These are phyloP conservation scores for Crotophaga sulcirostris DNA, from an alignment of 2,113 vertebrate species.

Conservation along the genomic window DNA sequence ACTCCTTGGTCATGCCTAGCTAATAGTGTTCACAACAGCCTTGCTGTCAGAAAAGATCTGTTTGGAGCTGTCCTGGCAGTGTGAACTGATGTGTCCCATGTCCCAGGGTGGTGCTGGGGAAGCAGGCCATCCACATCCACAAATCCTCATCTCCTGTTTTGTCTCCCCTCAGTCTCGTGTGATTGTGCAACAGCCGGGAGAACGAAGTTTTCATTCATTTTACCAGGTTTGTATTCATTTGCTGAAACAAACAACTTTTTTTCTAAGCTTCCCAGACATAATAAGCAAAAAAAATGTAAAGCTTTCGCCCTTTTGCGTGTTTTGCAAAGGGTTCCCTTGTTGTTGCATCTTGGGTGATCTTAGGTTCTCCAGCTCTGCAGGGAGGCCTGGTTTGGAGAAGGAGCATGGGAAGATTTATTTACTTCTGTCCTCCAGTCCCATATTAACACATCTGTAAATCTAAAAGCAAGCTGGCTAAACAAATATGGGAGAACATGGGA, in stretches of 20 bases:
- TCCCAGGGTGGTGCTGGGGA: not conserved
- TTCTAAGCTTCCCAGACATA: not conserved
- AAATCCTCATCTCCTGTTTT: not conserved
- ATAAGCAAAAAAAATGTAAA: not conserved
- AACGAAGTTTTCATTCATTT: slow-evolving; percentile 95
- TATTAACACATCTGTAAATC: slow-evolving; percentile 18
- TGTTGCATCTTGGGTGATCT: not conserved
- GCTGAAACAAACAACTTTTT: not conserved
- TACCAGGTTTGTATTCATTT: slow-evolving; percentile 85
- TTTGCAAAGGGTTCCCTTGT: not conserved
- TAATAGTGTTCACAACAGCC: too few species aligned
- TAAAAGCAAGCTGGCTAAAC: not conserved
- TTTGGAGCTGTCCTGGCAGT: not conserved
- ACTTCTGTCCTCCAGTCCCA: not conserved
- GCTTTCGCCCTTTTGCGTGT: not conserved
- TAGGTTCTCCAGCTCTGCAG: not conserved
- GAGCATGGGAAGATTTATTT: not conserved
- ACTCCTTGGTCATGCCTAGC: accelerated
- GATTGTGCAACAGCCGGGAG: slow-evolving; percentile 93
- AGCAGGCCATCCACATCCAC: not conserved
- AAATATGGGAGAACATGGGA: not conserved
- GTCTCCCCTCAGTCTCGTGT: slow-evolving; percentile 86
- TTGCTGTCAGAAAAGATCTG: not conserved
- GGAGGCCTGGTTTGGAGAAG: not conserved
- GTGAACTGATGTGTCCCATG: accelerated